A percentile compares a stretch with the other conserved stretches of the same genome.
phyloP scores from a whole-genome alignment of 2,888 invertebrate genomes.

The Diabrotica balteata region DNA sequence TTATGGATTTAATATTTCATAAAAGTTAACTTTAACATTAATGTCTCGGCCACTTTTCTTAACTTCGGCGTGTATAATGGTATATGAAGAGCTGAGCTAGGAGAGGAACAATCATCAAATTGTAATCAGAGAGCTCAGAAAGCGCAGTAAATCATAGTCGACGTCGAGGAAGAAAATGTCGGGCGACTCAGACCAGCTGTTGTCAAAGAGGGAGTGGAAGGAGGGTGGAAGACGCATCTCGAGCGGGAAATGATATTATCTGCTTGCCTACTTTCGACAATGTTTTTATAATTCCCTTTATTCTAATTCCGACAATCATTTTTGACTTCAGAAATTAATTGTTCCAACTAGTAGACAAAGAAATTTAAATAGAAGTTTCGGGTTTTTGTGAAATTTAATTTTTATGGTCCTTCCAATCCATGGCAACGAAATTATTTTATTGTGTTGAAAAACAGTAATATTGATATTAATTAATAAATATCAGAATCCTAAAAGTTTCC shows the following conservation, averaged over 20 bases:
- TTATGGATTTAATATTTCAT: conserved; percentile 56
- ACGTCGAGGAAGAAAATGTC: conserved; percentile 30
- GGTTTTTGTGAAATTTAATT: no score
- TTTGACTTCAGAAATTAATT: conserved; percentile 27
- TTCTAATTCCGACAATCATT: conserved; percentile 25
- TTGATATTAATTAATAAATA: no score
- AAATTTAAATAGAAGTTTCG: no score
- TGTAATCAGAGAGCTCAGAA: conserved; percentile 61
- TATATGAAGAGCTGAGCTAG: conserved; percentile 52
- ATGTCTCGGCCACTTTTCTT: conserved; percentile 56
- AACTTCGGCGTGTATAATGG: conserved; percentile 54
- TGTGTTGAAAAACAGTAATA: no score
- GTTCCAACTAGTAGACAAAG: neutral
- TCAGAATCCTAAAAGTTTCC: no score
- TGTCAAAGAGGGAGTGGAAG: conserved; percentile 46
- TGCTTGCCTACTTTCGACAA: conserved; percentile 42
- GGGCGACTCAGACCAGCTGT: conserved; percentile 54
- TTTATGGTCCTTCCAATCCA: no score
- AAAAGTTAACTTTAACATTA: conserved; percentile 56
- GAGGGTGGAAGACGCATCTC: conserved; percentile 33
- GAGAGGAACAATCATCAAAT: conserved; percentile 61
- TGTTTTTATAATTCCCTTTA: conserved; percentile 38
- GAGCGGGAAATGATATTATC: conserved; percentile 47
- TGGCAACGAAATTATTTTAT: no score
- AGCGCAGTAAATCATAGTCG: conserved; percentile 58